Evolutionary conservation across 2,113 vertebrate genomes (phyloP).

Genomic region (Brachypodius melanocephalos): DNA sequence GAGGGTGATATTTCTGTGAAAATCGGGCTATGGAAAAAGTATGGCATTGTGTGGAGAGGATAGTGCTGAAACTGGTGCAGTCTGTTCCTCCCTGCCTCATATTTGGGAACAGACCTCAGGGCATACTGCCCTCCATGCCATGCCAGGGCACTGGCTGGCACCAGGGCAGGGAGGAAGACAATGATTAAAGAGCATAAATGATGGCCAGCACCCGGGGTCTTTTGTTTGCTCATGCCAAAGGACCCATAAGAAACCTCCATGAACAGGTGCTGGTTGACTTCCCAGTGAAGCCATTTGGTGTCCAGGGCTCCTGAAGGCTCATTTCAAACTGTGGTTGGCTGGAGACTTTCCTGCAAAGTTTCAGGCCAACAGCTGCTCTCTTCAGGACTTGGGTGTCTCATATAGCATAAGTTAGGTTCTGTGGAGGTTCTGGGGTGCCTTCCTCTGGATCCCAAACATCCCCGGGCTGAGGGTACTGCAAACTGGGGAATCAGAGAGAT

Average conservation of each 20-base stretch:
- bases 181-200: not conserved
- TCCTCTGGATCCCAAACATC: not conserved
- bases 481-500: not conserved
- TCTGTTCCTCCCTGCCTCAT: not conserved
- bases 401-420: not conserved
- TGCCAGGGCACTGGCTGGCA: not conserved
- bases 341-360: not conserved
- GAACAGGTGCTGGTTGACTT: not conserved
- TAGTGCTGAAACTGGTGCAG: not conserved
- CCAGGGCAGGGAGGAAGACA: not conserved
- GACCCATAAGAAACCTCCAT: not conserved
- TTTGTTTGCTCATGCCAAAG: not conserved
- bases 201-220: not conserved
- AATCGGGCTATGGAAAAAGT: not conserved
- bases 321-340: not conserved
- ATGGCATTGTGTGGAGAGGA: not conserved
- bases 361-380: not conserved
- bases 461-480: not conserved
- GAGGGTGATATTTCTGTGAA: not conserved
- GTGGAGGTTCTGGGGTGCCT: not conserved
- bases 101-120: not conserved
- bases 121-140: not conserved
- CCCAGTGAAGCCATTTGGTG: not conserved
- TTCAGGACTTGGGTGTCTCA: not conserved
- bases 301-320: not conserved